Conservation (phyloP, 2,113 vertebrate species). For the Vombatus ursinus region DNA sequence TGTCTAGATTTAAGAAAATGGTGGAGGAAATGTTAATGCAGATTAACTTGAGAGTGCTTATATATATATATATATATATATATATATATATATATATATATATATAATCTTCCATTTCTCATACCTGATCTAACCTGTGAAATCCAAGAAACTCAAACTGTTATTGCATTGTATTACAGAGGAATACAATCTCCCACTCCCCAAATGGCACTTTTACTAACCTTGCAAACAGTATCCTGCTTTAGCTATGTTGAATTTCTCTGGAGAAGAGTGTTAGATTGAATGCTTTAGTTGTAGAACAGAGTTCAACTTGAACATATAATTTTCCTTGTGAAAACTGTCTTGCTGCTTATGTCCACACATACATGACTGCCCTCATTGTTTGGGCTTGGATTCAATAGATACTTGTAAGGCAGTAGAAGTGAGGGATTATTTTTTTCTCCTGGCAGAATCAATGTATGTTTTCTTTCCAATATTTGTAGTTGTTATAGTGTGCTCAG, state of each 20-base stretch:
- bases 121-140: background rate
- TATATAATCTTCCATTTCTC: background rate
- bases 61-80: background rate
- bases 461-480: slow-evolving; percentile 33
- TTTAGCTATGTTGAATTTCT: background rate
- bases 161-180: background rate
- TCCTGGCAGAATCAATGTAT: background rate
- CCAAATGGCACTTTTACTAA: background rate
- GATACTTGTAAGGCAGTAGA: slow-evolving; percentile 24
- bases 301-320: background rate
- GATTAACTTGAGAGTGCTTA: background rate
- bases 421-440: background rate
- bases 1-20: background rate
- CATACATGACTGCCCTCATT: background rate
- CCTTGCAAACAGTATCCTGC: background rate
- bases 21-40: background rate
- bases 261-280: background rate
- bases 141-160: background rate
- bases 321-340: background rate
- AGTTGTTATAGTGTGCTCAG: background rate
- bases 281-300: background rate
- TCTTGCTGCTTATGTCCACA: background rate
- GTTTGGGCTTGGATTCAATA: slow-evolving; percentile 40
- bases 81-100: background rate
- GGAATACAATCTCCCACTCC: background rate